Conservation (phyloP, 37 sponge, comb jelly and placozoan species). For the Halisarca cf. caerulea region DNA sequence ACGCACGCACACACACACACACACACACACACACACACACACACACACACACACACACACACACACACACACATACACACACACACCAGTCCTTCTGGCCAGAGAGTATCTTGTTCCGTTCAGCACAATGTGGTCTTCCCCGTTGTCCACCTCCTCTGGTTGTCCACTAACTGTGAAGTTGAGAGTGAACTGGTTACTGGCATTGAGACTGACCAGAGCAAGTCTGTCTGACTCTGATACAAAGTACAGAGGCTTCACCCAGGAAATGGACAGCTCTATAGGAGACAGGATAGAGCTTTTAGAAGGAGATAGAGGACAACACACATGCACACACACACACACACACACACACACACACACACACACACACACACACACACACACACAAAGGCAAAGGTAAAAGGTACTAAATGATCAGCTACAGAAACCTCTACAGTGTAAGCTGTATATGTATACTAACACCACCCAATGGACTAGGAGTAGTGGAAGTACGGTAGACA, state of each 20-base stretch:
- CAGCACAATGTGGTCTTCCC: too few relatives aligned
- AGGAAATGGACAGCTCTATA: background rate
- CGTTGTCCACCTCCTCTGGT: background rate
- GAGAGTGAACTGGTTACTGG: background rate
- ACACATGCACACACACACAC: too few relatives aligned
- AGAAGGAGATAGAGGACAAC: too few relatives aligned
- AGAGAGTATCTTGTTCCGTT: too few relatives aligned
- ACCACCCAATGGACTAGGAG: background rate
- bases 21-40: too few relatives aligned
- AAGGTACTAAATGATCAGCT: background rate
- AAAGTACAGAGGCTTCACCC: background rate
- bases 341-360: too few relatives aligned
- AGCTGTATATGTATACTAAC: background rate
- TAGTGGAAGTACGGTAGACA: background rate
- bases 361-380: background rate
- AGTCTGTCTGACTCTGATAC: background rate
- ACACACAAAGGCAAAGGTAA: too few relatives aligned
- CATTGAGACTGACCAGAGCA: background rate
- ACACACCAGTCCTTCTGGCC: too few relatives aligned
- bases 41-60: background rate
- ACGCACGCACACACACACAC: too few relatives aligned
- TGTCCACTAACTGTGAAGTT: slow-evolving; percentile 3
- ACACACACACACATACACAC: too few relatives aligned
- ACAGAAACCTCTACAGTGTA: background rate
- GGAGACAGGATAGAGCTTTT: too few relatives aligned